phyloP scores from a whole-genome alignment of 2,797 vertebrate species.

The Nannoperca australis region DNA sequence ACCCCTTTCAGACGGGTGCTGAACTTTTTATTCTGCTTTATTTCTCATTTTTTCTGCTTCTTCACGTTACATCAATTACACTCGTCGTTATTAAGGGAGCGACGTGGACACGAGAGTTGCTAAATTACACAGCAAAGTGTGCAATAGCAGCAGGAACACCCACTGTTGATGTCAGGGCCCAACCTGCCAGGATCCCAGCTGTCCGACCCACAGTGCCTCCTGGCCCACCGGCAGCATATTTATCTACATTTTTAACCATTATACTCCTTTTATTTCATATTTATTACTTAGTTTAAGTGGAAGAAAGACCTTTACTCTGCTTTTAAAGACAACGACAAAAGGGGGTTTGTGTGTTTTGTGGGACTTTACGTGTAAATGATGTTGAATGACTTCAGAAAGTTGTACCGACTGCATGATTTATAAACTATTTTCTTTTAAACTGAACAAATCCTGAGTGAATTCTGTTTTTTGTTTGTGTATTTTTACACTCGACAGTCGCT shows the following conservation, averaged over 20 bases:
- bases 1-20: slow-evolving; percentile 15
- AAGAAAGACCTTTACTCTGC: slow-evolving; percentile 40
- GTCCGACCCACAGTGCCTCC: slow-evolving; percentile 51
- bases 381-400: slow-evolving; percentile 58
- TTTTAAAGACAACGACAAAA: slow-evolving; percentile 33
- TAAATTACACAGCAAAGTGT: slow-evolving; percentile 54
- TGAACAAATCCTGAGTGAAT: too few species aligned
- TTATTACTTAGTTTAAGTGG: slow-evolving; percentile 81
- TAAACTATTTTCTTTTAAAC: slow-evolving; percentile 77
- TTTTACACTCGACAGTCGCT: too few species aligned
- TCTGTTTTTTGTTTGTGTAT: too few species aligned
- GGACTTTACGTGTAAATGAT: slow-evolving; percentile 49
- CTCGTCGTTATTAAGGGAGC: slow-evolving; percentile 26
- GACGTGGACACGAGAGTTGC: slow-evolving; percentile 28
- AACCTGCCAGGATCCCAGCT: slow-evolving; percentile 42
- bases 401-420: slow-evolving; percentile 83
- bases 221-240: slow-evolving; percentile 68
- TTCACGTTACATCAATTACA: slow-evolving; percentile 6
- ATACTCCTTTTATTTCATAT: slow-evolving; percentile 69
- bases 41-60: not conserved
- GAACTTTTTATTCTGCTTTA: slow-evolving; percentile 14
- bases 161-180: slow-evolving; percentile 60
- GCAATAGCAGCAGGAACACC: slow-evolving; percentile 73
- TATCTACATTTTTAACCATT: slow-evolving; percentile 72
- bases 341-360: slow-evolving; percentile 40